Evolutionary conservation across 1,140 invertebrate genomes (phyloP).

Genomic region (Neotoxoptera formosana): DNA sequence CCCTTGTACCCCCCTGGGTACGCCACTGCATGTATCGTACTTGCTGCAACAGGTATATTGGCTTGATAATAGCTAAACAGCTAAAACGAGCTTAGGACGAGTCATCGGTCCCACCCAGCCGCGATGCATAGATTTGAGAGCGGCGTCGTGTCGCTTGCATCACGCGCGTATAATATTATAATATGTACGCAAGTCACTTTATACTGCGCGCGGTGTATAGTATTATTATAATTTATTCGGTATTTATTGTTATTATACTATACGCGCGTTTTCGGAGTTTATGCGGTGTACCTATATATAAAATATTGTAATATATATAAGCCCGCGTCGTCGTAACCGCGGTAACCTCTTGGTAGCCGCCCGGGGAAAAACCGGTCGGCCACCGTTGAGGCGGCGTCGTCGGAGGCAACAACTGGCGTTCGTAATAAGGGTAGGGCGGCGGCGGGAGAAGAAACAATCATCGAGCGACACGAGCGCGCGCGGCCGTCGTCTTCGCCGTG

Average conservation of each 20-base stretch:
- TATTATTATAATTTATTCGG: constrained; percentile 10
- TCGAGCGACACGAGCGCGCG: background rate
- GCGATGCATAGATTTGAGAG: background rate
- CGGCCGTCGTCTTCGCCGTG: no score
- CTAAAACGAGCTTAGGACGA: background rate
- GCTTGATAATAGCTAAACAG: no score
- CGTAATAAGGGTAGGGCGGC: background rate
- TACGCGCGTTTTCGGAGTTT: constrained; percentile 23
- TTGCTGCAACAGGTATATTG: no score
- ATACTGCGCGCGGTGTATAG: background rate
- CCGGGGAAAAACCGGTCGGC: constrained; percentile 57
- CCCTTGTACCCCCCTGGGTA: no score
- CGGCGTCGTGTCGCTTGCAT: background rate
- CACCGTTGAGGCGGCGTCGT: constrained; percentile 43
- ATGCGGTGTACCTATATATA: background rate
- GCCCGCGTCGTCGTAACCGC: constrained; percentile 38
- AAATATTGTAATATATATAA: no score
- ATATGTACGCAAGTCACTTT: background rate
- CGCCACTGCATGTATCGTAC: background rate
- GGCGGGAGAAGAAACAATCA: background rate
- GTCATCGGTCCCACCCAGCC: background rate
- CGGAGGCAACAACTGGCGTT: constrained; percentile 44
- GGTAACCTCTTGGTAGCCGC: constrained; percentile 54
- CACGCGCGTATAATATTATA: background rate
- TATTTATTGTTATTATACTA: constrained; percentile 20